phyloP scores from a whole-genome alignment of 2,113 vertebrate genomes.

The Daphoenositta chrysoptera region DNA sequence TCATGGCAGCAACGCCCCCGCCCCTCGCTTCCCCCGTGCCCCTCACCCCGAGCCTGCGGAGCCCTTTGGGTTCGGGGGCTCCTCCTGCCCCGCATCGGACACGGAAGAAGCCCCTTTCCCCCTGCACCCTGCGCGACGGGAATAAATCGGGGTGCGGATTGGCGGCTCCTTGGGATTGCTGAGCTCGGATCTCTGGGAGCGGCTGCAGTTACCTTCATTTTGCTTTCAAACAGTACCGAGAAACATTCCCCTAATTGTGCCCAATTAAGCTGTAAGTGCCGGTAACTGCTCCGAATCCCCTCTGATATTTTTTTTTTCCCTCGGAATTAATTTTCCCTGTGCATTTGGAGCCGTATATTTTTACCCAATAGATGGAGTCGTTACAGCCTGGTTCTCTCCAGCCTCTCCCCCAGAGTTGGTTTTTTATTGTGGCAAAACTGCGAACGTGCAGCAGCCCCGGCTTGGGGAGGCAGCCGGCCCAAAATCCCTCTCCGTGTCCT shows the following conservation, averaged over 20 bases:
- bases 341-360: background rate
- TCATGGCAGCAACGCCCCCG: background rate
- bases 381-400: background rate
- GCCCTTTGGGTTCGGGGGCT: background rate
- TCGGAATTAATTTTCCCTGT: background rate
- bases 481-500: background rate
- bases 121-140: background rate
- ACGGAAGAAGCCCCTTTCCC: background rate
- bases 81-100: background rate
- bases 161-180: background rate
- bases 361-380: slow-evolving; percentile 62
- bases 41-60: background rate
- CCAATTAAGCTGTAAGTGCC: slow-evolving; percentile 37
- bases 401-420: background rate
- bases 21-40: background rate
- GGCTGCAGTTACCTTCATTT: background rate
- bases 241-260: background rate
- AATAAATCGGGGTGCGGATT: fast-evolving
- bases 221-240: background rate
- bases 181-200: background rate
- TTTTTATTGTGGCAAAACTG: background rate
- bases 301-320: background rate
- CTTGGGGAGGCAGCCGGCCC: background rate
- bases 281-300: background rate
- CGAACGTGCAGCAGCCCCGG: background rate